A percentile compares a stretch with the other conserved stretches of the same genome.
phyloP scores from a whole-genome alignment of 2,113 vertebrate species.

The Bufo bufo region DNA sequence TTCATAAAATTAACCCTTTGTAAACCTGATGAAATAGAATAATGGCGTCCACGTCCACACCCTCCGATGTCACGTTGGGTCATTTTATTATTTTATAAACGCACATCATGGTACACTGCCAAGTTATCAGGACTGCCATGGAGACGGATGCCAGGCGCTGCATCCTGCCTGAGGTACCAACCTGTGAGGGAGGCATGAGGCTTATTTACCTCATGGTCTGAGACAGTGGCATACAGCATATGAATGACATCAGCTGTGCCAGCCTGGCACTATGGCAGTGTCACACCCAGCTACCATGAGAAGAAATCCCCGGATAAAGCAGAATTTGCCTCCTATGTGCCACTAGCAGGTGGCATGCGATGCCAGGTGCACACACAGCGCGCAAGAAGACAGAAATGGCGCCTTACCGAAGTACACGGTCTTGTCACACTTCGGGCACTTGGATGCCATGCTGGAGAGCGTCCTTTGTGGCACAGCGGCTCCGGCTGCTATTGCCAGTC shows the following conservation, averaged over 20 bases:
- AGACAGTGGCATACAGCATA: too few relatives aligned
- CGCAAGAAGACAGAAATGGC: background rate
- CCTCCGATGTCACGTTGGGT: too few relatives aligned
- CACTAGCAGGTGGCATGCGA: slow-evolving; percentile 3
- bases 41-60: too few relatives aligned
- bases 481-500: background rate
- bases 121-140: background rate
- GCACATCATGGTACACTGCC: too few relatives aligned
- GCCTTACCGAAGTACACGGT: slow-evolving; percentile 47
- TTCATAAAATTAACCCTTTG: too few relatives aligned
- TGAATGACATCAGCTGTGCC: background rate
- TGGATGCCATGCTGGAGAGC: slow-evolving; percentile 23
- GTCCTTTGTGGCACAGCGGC: slow-evolving; percentile 16
- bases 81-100: background rate
- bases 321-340: background rate
- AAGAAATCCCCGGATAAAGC: background rate
- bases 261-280: background rate
- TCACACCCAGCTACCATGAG: background rate
- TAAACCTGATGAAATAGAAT: too few relatives aligned
- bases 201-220: too few relatives aligned
- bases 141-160: background rate
- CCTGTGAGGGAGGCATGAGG: background rate
- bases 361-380: background rate
- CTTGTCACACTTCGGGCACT: slow-evolving; percentile 50
- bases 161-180: background rate